phyloP scores from a whole-genome alignment of 2,888 invertebrate genomes.

The Galeopsomyia nigrocyanea region DNA sequence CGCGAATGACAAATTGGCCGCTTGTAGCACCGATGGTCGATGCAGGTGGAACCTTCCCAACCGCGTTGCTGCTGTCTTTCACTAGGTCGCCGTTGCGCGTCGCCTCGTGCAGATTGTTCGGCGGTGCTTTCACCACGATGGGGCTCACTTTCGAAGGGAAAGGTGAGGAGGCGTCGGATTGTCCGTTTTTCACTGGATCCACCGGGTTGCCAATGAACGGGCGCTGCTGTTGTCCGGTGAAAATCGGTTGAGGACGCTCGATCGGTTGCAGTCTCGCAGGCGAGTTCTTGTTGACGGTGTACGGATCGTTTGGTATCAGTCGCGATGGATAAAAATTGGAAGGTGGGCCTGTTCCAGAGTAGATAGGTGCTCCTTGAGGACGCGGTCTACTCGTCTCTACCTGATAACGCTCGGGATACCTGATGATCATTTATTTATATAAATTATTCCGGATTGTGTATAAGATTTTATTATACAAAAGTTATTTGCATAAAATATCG shows the following conservation, averaged over 20 bases:
- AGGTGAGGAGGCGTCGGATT: background rate
- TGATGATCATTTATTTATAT: background rate
- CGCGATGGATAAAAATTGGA: background rate
- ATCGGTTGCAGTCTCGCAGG: slow-evolving; percentile 4
- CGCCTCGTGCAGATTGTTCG: background rate
- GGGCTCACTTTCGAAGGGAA: slow-evolving; percentile 16
- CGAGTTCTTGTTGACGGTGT: slow-evolving; percentile 16
- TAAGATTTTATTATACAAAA: no score
- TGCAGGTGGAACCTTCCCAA: slow-evolving; percentile 32
- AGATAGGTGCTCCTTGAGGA: background rate
- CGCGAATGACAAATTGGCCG: slow-evolving; percentile 57
- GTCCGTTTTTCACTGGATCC: background rate
- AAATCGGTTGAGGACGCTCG: slow-evolving; percentile 14
- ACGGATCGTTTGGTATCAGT: slow-evolving; percentile 4
- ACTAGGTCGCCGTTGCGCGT: background rate
- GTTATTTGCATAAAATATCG: no score
- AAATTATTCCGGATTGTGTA: no score
- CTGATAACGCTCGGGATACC: background rate
- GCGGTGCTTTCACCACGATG: background rate
- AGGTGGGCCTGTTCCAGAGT: slow-evolving; percentile 3
- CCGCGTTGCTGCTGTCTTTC: slow-evolving; percentile 17
- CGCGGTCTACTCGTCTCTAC: background rate
- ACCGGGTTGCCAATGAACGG: background rate
- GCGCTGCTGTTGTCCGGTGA: background rate
- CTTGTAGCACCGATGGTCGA: slow-evolving; percentile 52